Evolutionary conservation across 2,888 invertebrate genomes (phyloP), one percentile per base, ranked within the genome.

Genomic region (Morpho deidamia): DNA sequence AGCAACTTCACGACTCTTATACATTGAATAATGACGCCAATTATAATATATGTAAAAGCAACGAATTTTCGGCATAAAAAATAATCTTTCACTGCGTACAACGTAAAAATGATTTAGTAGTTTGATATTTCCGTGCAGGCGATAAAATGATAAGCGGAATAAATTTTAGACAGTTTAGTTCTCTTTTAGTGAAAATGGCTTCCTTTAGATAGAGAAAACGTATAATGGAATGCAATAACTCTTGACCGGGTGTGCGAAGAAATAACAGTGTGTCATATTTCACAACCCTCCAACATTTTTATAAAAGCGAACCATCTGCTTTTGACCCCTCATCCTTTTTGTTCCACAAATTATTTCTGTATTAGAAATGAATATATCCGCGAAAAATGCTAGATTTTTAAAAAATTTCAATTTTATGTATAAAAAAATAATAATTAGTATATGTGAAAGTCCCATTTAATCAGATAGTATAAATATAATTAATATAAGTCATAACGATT

Each of bases 161-260:
- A 82, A 81, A 86, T 85, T 84, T 85, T 85, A 83, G 82, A 83
- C 78, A 79, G 76, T 78, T 83, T 83, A 83, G 86, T 85, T 83
- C 80, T 80, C 79, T 79, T 80, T 83, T 81, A 79, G 87, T 81
- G 86, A 80, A 87, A 89, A 89, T 85, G 82, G 88, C 87, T 88
- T 87, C 84, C 85, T 86, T 82, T 83, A 87, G 86, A 88, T 88
- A 88, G 86, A 88, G 87, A 76, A 86, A 87, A 81, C 85, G 84
- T 84, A 84, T 88, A 88, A 89, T 89, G 85, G 88, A 89, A 88
- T 89, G 88, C 89, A 85, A 88, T 88, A 89, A 89, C 87, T 88
- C 88, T 87, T 88, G 89, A 87, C 87, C 89, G 88, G 89, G 85
- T 89, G 89, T 84, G 88, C 89, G 88, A 85, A 85, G 88, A 86